Evolutionary conservation across 2,888 invertebrate genomes (phyloP).

Genomic region (Caenorhabditis japonica): DNA sequence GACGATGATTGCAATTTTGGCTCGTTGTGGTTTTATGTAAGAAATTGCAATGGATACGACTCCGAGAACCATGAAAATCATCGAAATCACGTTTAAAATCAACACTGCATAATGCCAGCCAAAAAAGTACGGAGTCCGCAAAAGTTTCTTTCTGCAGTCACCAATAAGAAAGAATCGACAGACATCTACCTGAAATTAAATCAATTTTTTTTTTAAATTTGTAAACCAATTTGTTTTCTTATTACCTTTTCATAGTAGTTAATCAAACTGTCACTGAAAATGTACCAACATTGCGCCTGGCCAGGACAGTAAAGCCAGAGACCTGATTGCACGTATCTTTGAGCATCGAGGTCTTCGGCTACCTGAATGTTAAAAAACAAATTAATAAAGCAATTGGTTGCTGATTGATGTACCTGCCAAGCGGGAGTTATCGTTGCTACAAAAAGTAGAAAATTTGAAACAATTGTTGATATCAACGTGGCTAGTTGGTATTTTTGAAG

Average conservation of each 20-base stretch:
- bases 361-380: constrained; percentile 54
- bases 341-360: constrained; percentile 74
- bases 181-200: constrained; percentile 66
- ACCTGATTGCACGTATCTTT: constrained; percentile 71
- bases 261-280: constrained; percentile 74
- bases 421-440: constrained; percentile 73
- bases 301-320: constrained; percentile 76
- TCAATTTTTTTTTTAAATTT: neutral
- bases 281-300: constrained; percentile 69
- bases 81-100: constrained; percentile 65
- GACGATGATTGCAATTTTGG: constrained; percentile 52
- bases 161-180: constrained; percentile 76
- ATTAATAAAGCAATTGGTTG: neutral
- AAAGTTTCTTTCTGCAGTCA: constrained; percentile 75
- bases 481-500: constrained; percentile 67
- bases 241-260: constrained; percentile 75
- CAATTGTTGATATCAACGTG: constrained; percentile 53
- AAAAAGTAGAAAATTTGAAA: constrained; percentile 68
- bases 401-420: constrained; percentile 69
- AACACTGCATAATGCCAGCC: constrained; percentile 77
- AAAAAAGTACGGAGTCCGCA: constrained; percentile 76
- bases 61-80: constrained; percentile 57
- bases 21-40: constrained; percentile 55
- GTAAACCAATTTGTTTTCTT: constrained; percentile 1
- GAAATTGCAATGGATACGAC: constrained; percentile 59